phyloP scores from a whole-genome alignment of 2,888 invertebrate species.

The Eumacrocentrus americanus region DNA sequence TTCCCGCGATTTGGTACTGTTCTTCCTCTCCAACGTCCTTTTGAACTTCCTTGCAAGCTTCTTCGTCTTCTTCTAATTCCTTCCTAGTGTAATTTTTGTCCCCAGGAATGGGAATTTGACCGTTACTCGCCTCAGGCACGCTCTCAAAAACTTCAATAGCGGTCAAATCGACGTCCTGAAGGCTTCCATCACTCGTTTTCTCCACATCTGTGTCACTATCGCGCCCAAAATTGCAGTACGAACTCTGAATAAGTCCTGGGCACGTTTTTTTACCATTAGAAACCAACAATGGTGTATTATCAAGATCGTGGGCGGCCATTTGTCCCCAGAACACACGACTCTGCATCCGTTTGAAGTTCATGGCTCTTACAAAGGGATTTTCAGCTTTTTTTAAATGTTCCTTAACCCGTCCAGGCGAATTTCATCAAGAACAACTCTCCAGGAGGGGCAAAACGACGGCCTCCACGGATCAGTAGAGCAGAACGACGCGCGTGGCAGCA shows the following conservation, averaged over 20 bases:
- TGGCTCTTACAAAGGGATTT: too few species aligned
- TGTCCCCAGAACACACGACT: slow-evolving; percentile 57
- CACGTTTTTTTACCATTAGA: background rate
- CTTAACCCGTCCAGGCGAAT: too few species aligned
- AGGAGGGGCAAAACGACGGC: background rate
- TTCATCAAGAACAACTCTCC: too few species aligned
- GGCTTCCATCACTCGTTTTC: slow-evolving; percentile 31
- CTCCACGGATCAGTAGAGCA: slow-evolving; percentile 49
- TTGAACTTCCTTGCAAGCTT: background rate
- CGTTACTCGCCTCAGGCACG: background rate
- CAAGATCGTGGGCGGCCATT: slow-evolving; percentile 52
- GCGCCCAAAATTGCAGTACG: slow-evolving; percentile 36
- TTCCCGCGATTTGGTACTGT: background rate
- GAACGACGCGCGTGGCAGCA: slow-evolving; percentile 47
- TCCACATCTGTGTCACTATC: slow-evolving; percentile 30
- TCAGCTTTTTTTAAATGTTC: too few species aligned
- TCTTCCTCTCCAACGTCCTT: slow-evolving; percentile 23
- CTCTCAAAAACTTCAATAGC: slow-evolving; percentile 19
- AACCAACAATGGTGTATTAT: slow-evolving; percentile 30
- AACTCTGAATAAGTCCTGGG: slow-evolving; percentile 15
- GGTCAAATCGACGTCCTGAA: slow-evolving; percentile 25
- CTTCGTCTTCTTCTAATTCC: background rate
- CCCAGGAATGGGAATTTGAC: background rate
- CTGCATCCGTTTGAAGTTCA: slow-evolving; percentile 51
- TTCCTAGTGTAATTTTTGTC: too few species aligned